Evolutionary conservation across 2,113 vertebrate species (phyloP).

Genomic region (Vireo altiloquus): DNA sequence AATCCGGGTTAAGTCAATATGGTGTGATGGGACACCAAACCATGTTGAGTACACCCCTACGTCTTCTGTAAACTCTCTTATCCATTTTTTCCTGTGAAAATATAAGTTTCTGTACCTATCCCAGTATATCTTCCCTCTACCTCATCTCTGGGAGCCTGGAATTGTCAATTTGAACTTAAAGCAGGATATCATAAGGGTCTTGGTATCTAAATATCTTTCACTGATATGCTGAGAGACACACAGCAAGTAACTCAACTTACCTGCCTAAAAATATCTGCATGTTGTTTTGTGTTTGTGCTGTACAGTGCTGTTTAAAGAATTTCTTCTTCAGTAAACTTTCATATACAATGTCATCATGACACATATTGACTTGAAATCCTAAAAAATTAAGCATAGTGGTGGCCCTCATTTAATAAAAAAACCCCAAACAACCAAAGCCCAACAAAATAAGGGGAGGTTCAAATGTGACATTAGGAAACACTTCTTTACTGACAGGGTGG

Average conservation of each 20-base stretch:
- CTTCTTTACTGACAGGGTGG: neutral
- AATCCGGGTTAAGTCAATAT: neutral
- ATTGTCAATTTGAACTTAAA: neutral
- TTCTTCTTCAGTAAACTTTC: neutral
- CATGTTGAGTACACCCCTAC: neutral
- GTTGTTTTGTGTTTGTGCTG: neutral
- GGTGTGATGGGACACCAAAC: neutral
- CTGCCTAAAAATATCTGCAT: neutral
- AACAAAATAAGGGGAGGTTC: neutral
- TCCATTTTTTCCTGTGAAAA: neutral
- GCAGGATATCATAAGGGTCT: neutral
- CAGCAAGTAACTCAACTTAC: neutral
- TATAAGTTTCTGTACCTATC: neutral
- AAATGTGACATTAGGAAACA: neutral
- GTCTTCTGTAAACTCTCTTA: neutral
- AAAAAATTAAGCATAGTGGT: neutral
- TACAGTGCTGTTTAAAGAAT: neutral
- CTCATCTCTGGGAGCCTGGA: neutral
- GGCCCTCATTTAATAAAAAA: neutral
- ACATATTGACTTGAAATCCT: neutral
- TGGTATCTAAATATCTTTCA: neutral
- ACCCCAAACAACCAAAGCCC: neutral
- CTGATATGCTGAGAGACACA: neutral
- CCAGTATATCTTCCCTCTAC: neutral
- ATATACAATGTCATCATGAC: neutral